Percentiles rank a stretch among this genome's conserved stretches.
phyloP scores from a whole-genome alignment of 1,140 invertebrate species.

The Mya arenaria region DNA sequence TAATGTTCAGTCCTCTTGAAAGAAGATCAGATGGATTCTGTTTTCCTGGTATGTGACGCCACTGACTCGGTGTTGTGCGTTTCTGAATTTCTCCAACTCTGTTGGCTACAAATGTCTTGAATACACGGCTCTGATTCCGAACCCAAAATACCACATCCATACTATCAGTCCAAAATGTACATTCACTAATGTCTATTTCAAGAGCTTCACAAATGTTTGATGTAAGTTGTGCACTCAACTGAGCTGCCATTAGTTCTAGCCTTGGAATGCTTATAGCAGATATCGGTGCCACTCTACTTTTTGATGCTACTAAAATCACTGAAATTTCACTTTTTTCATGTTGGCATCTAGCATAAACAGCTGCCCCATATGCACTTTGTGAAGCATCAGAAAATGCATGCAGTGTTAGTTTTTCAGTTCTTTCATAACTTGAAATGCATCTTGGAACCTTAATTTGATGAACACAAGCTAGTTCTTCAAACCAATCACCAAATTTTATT shows the following conservation, averaged over 20 bases:
- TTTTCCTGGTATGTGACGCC: conserved; percentile 9
- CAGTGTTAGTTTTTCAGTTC: neutral
- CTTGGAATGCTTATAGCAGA: conserved; percentile 20
- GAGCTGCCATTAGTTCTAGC: conserved; percentile 10
- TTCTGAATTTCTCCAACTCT: conserved; percentile 26
- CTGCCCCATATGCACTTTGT: neutral
- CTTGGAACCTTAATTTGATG: neutral
- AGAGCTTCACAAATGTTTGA: neutral
- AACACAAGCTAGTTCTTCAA: neutral
- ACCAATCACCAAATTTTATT: neutral
- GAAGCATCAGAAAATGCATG: conserved; percentile 28
- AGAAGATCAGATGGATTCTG: conserved; percentile 18
- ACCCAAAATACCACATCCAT: conserved; percentile 35
- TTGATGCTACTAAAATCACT: neutral
- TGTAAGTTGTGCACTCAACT: neutral
- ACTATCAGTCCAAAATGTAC: conserved; percentile 37
- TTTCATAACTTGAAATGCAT: neutral
- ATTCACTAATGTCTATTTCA: neutral
- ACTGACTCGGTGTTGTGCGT: conserved; percentile 6
- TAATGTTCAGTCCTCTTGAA: neutral
- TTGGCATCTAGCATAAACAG: conserved; percentile 8
- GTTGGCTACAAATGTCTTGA: conserved; percentile 43
- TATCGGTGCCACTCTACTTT: conserved; percentile 15
- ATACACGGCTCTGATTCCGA: neutral
- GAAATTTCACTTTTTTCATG: neutral